Percentiles rank a stretch among this genome's conserved stretches.
Evolutionary conservation across 2,113 vertebrate genomes (phyloP).

Genomic region (Mastomys natalensis): DNA sequence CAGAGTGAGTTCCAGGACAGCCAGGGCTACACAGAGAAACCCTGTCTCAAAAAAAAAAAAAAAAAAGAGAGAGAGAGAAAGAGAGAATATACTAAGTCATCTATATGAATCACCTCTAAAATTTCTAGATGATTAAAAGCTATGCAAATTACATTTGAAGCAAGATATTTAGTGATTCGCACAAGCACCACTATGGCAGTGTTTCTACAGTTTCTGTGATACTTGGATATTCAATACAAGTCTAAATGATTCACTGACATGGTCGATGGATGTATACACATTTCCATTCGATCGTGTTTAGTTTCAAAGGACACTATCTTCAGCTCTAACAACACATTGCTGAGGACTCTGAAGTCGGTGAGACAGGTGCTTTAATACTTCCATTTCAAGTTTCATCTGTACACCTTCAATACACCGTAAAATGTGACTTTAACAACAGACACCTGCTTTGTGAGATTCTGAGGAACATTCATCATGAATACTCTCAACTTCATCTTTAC

Average conservation of each 20-base stretch:
- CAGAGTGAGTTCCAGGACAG: no score
- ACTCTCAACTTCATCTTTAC: neutral
- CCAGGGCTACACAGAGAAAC: no score
- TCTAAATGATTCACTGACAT: neutral
- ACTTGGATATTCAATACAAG: neutral
- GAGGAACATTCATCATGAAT: neutral
- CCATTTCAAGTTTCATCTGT: neutral
- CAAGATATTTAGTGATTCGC: neutral
- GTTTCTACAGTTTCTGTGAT: neutral
- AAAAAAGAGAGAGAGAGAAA: no score
- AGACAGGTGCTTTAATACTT: neutral
- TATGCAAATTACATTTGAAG: neutral
- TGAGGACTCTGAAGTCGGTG: neutral
- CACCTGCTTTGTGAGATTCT: neutral
- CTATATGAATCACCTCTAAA: neutral
- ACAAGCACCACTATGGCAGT: neutral
- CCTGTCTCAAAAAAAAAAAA: no score
- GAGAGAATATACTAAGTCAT: neutral
- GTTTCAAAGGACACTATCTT: neutral
- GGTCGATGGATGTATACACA: neutral
- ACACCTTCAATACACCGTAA: neutral
- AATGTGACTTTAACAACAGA: neutral
- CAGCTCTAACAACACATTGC: neutral
- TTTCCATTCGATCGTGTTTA: neutral
- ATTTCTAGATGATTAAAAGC: neutral